Conservation (phyloP, 2,888 invertebrate genomes). For the Anthophora plumipes region DNA sequence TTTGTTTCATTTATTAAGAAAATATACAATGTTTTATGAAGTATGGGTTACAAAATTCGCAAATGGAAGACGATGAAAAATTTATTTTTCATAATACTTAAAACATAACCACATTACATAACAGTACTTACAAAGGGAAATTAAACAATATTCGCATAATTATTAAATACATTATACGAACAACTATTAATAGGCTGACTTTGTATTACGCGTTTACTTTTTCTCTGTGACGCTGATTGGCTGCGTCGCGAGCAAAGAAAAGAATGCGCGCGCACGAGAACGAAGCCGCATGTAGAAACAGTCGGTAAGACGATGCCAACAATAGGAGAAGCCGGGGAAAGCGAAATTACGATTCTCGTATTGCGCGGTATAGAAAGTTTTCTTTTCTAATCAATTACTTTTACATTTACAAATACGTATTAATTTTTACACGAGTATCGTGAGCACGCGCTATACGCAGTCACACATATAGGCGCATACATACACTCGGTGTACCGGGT, state of each 20-base stretch:
- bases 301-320: conserved; percentile 53
- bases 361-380: not conserved
- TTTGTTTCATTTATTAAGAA: no score
- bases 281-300: conserved; percentile 62
- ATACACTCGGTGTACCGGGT: conserved; percentile 24
- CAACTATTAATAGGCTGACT: conserved; percentile 16
- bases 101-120: not conserved
- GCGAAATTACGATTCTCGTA: not conserved
- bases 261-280: conserved; percentile 59
- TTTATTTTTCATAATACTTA: not conserved
- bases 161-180: not conserved
- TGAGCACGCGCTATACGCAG: not conserved
- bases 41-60: not conserved
- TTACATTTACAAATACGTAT: not conserved
- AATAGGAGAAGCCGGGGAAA: conserved; percentile 23
- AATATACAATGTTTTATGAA: not conserved
- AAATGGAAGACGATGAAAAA: not conserved
- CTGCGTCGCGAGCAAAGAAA: not conserved
- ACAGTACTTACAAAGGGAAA: not conserved
- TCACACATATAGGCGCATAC: conserved; percentile 23
- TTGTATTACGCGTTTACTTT: conserved; percentile 26
- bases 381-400: not conserved
- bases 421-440: not conserved
- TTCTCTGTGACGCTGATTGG: conserved; percentile 17
- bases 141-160: not conserved